Evolutionary conservation across 2,113 vertebrate species (phyloP), one percentile per base, ranked within the genome.

Genomic region (Salvelinus alpinus): DNA sequence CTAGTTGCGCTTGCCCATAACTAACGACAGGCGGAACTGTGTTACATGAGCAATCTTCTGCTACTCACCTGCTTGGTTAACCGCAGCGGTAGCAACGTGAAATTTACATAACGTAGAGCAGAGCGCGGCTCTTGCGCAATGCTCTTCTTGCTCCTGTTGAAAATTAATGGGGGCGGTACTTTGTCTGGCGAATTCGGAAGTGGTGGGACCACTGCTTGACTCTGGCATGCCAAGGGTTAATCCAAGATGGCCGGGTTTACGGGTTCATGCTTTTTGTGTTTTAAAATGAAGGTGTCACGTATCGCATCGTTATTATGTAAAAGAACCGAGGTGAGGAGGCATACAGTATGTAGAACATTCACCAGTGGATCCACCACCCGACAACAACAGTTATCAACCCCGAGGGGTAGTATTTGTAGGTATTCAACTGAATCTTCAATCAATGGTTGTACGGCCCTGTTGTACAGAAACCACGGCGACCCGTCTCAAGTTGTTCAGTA

Each of bases 401-500:
- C 14, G 20, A 48, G 71, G 51, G 31, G 27, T 38, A 68, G 14
- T 18, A 38, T 8, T 44, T 44, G 34, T 22, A 60, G 62, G 48
- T 82, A 66, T 31, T 85, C 81, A 16, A 65, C 31, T 24, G 34
- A n/a, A 54, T 64, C 83, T 31, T n/a, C 72, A 72, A 48, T 29
- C 11, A 70, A 13, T 18, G 29, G 75, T 9, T 81, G 80, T 78
- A 51, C 62, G 22, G 91, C 90, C 4, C 89, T 94, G 6, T 4
- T 82, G 22, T 92, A 89, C 86, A 85, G 79, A 62, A 87, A 78
- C 34, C 92, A 94, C 54, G 94, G 94, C 77, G 89, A 93, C 24
- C 94, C 94, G 1, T 68, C 87, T 20, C 73, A 83, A 87, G 90
- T 91, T 20, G 57, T 94, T 2, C 78, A 91, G 93, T 94, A 91